phyloP scores from a whole-genome alignment of 2,113 vertebrate genomes.

The Agelaius tricolor region DNA sequence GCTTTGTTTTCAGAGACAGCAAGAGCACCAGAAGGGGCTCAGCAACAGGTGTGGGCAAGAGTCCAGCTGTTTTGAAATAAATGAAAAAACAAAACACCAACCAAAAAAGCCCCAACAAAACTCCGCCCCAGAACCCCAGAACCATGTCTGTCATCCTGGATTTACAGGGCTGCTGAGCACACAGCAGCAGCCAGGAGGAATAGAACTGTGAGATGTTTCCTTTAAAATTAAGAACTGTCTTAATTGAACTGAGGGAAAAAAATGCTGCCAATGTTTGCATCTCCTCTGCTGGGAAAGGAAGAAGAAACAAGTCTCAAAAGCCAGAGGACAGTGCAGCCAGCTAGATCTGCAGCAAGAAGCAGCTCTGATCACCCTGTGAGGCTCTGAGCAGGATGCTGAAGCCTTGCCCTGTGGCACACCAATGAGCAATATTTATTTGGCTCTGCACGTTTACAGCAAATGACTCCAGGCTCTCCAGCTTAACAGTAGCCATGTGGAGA shows the following conservation, averaged over 20 bases:
- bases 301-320: background rate
- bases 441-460: background rate
- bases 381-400: background rate
- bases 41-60: conserved; percentile 50
- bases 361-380: background rate
- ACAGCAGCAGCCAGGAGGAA: background rate
- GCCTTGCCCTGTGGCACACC: background rate
- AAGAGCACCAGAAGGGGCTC: background rate
- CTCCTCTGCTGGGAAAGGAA: background rate
- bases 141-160: background rate
- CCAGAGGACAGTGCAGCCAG: background rate
- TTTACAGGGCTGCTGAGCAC: conserved; percentile 4
- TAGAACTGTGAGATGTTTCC: background rate
- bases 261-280: background rate
- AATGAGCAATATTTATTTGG: background rate
- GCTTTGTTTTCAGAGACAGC: conserved; percentile 47
- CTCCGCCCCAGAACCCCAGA: background rate
- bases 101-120: background rate
- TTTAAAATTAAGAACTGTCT: background rate
- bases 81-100: background rate
- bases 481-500: background rate
- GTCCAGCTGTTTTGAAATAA: conserved; percentile 20
- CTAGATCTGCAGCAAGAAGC: background rate
- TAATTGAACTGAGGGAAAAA: background rate
- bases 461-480: background rate